A percentile compares a stretch with the other conserved stretches of the same genome.
These are phyloP conservation scores for Hyles lineata DNA, from an alignment of 2,888 invertebrate species.

Conservation along the genomic window DNA sequence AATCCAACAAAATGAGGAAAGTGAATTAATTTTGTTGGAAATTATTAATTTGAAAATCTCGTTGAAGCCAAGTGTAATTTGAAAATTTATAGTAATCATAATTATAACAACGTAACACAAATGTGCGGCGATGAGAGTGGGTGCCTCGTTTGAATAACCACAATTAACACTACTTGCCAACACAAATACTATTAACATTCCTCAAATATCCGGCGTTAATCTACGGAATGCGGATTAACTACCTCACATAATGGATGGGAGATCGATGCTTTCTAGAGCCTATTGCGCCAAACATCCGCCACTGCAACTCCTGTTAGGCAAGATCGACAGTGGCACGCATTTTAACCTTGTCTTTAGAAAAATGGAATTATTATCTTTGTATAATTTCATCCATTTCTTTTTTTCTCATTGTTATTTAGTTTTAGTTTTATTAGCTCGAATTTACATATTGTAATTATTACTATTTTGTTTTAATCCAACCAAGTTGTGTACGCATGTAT, in stretches of 20 bases:
- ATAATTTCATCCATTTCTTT: too few species aligned
- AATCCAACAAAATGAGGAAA: constrained; percentile 18
- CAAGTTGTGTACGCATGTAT: too few species aligned
- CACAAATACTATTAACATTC: background rate
- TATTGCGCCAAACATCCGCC: too few species aligned
- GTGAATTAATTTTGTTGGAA: constrained; percentile 51
- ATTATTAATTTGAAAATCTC: constrained; percentile 38
- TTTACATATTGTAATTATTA: too few species aligned
- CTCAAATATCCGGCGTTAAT: background rate
- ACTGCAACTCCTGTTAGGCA: background rate
- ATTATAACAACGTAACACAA: constrained; percentile 47
- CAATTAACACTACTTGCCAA: background rate
- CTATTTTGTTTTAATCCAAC: too few species aligned
- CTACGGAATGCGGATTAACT: background rate
- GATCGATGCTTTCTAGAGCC: too few species aligned
- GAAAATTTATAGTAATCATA: constrained; percentile 50
- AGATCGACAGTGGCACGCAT: background rate
- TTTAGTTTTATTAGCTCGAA: too few species aligned
- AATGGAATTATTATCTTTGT: too few species aligned
- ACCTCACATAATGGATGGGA: too few species aligned
- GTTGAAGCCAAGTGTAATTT: constrained; percentile 45
- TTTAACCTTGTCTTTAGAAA: too few species aligned
- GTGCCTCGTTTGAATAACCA: constrained; percentile 38
- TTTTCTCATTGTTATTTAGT: too few species aligned
- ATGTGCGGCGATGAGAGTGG: constrained; percentile 38